A percentile compares a stretch with the other conserved stretches of the same genome.
Evolutionary conservation across 2,113 vertebrate species (phyloP).

Genomic region (Microtus ochrogaster): DNA sequence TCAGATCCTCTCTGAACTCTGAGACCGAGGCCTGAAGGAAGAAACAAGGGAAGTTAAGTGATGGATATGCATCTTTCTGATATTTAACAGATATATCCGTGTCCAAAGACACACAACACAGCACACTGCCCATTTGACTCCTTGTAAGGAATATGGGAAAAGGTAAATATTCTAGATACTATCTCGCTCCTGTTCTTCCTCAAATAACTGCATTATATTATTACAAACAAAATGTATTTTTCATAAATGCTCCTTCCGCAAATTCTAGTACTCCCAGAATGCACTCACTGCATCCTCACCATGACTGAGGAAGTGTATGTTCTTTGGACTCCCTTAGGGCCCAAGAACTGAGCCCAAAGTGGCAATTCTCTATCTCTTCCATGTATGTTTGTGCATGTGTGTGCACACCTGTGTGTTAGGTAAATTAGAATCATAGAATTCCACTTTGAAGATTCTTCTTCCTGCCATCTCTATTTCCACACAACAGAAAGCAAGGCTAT

Average conservation of each 20-base stretch:
- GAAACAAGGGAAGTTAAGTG: not conserved
- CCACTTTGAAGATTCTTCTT: not conserved
- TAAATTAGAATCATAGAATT: not conserved
- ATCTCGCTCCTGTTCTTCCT: not conserved
- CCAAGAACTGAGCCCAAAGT: not conserved
- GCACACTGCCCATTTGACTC: not conserved
- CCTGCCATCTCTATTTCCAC: not conserved
- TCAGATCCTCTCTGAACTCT: not conserved
- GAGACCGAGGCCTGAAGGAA: not conserved
- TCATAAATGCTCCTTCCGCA: not conserved
- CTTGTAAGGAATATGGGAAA: slow-evolving; percentile 5
- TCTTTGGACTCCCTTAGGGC: not conserved
- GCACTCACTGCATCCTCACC: not conserved
- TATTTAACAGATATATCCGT: not conserved
- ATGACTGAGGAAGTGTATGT: not conserved
- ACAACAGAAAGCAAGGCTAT: not conserved
- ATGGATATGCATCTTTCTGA: not conserved
- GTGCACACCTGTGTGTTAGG: not conserved
- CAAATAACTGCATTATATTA: not conserved
- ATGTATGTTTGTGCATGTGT: not conserved
- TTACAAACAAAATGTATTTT: slow-evolving; percentile 19
- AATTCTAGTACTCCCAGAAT: not conserved
- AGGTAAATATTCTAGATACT: not conserved
- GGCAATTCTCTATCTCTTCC: not conserved
- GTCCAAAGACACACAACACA: not conserved